Percentiles rank a stretch among this genome's conserved stretches.
These are phyloP conservation scores for Montipora cactus DNA, from an alignment of 64 coral and sea anemone species.

Conservation along the genomic window DNA sequence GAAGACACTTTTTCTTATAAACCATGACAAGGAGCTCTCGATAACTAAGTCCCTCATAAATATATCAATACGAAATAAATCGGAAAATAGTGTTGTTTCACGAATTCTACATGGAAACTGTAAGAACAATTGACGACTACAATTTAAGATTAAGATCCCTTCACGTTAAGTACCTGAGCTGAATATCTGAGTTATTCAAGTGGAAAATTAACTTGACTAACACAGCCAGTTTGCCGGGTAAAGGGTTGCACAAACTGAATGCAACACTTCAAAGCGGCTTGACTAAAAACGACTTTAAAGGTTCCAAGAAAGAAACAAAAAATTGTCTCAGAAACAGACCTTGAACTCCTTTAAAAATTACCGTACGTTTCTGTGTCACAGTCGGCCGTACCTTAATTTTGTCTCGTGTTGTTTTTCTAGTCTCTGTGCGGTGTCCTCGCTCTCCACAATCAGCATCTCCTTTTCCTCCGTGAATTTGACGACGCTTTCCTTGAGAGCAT, in stretches of 20 bases:
- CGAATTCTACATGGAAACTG: too few species aligned
- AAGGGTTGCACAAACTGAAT: too few species aligned
- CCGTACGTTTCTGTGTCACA: background rate
- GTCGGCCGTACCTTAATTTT: constrained; percentile 65
- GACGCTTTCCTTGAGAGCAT: constrained; percentile 86
- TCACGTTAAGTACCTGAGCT: background rate
- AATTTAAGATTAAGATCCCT: too few species aligned
- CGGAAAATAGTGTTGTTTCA: background rate
- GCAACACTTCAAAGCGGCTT: background rate
- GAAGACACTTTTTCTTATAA: background rate
- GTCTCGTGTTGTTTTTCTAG: constrained; percentile 86
- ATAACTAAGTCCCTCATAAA: too few species aligned
- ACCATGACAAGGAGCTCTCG: background rate
- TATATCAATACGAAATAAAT: background rate
- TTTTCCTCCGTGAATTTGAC: constrained; percentile 90
- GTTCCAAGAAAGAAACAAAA: background rate
- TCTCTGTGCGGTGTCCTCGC: constrained; percentile 83
- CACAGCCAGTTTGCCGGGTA: too few species aligned
- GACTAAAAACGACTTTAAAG: background rate
- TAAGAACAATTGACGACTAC: too few species aligned
- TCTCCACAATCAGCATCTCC: constrained; percentile 93
- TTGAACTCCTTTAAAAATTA: background rate
- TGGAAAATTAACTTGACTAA: too few species aligned
- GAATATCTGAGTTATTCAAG: too few species aligned
- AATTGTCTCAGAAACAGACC: background rate